Conservation (phyloP, 2,113 vertebrate species). For the Astatotilapia flaviijosephi region DNA sequence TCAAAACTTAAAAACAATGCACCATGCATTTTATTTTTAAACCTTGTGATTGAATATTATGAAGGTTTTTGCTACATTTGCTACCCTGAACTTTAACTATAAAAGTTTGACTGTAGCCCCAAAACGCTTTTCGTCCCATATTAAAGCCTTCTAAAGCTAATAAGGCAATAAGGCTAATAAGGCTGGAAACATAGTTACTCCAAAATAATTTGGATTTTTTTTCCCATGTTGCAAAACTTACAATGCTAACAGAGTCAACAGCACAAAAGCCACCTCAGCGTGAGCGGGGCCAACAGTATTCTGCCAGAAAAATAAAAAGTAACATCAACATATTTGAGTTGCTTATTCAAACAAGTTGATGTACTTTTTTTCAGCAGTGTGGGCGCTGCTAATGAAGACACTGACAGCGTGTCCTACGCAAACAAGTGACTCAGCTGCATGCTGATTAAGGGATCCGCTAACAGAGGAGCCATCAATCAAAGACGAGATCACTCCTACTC, state of each 20-base stretch:
- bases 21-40: not conserved
- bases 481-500: constrained; percentile 23
- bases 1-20: not conserved
- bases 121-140: accelerated
- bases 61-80: not conserved
- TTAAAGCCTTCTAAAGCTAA: not conserved
- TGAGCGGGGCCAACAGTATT: not conserved
- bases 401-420: constrained; percentile 21
- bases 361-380: not conserved
- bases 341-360: not conserved
- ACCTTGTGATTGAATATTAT: not conserved
- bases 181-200: not conserved
- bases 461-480: constrained; percentile 47
- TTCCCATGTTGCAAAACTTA: not conserved
- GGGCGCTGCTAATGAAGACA: constrained; percentile 42
- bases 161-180: not conserved
- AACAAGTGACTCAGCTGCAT: constrained; percentile 4
- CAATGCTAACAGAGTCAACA: not conserved
- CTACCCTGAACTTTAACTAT: not conserved
- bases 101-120: not conserved
- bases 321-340: not conserved
- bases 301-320: not conserved
- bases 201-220: not conserved
- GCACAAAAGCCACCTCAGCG: not conserved
- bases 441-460: constrained; percentile 45